Evolutionary conservation across 2,797 vertebrate species (phyloP), one percentile per base, ranked within the genome.

Genomic region (Enteromius mattozi): DNA sequence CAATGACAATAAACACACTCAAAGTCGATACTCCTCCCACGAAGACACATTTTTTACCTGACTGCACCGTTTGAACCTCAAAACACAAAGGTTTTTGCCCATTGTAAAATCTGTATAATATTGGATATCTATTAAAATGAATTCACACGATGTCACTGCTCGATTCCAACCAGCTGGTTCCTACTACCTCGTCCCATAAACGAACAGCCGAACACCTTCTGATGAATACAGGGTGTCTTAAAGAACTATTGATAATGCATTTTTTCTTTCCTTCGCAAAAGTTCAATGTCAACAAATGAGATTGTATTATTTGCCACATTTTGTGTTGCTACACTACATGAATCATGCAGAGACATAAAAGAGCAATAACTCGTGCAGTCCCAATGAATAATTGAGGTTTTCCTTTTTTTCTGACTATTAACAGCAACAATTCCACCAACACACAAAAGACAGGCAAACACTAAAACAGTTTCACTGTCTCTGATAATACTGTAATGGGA

Each of bases 1-100:
- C 42, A 59, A 24, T 27, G 13, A 49, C 4, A 65, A 27, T 8
- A 61, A 74, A 72, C 35, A 63, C 56, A 68, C 40, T 27, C 30
- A 80, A 33, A 24, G 45, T 80, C 77, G 70, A 74, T 84, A 76
- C 76, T 78, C 70, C 9, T 3, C 35, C 37, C 21, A 42, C 42
- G 56, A 77, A 61, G 47, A 66, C 27, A 24, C 19, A 40, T 63
- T 35, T 75, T 65, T 79, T 54, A 33, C 59, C 27, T 40, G 37
- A 63, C 76, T 27, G 56, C 71, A 45, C 13, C 27, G 19, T 81
- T 83, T 76, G 12, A 78, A 69, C 30, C 30, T 13, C 21, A 37
- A 27, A 35, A 54, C n/a, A 33, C 13, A 59, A 66, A 75, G 6
- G 40, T 17, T 77, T 54, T 63, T 70, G 63, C 30, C 27, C 24